Base-by-base conservation (phyloP, 1,140 invertebrate species). In the Aphelenchoides besseyi region DNA sequence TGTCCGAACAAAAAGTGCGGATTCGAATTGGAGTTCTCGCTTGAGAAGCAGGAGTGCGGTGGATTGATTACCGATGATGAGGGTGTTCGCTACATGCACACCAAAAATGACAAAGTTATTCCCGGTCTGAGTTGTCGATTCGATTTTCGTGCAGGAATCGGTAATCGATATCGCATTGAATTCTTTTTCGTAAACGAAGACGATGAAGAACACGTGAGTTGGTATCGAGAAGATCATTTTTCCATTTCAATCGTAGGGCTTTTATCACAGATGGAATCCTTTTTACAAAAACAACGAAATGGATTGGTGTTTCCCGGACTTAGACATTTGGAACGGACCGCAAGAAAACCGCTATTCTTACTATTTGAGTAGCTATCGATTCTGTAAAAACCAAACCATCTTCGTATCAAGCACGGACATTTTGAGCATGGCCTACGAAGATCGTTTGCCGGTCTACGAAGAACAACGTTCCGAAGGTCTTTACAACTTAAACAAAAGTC, bases 101-200 rank as follows among this genome's bases (percentile, higher is more conserved):
- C 80, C 79, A 8, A 78, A 68, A 74, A 81, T 1, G 63, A 73
- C 26, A 33, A 37, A 28, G 64, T 82, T 16, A 57, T 82, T 0
- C 70, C 74, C 8, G 37, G 73, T 48, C 28, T 80, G 23, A 32
- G 9, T 30, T 84, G 79, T 67, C 30, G 67, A 18, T 82, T 76
- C 82, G 70, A 74, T 61, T 75, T 82, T 33, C 59, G 70, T 37
- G 76, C 80, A 30, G 81, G 78, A 62, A 76, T 78, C 8, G 76
- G 73, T 16, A 61, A 70, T 53, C 75, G 82, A 9, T 81, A 84
- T 61, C n/a, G 69, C n/a, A 55, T 81, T 12, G 69, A 82, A 12
- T 75, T 81, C 37, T 59, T 82, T 29, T 82, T 81, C 36, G 23
- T 72, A 29, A 29, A 72, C 33, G 32, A 64, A 1, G 54, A 71